Evolutionary conservation across 1,140 invertebrate species (phyloP).

Genomic region (Stegodyphus dumicola): DNA sequence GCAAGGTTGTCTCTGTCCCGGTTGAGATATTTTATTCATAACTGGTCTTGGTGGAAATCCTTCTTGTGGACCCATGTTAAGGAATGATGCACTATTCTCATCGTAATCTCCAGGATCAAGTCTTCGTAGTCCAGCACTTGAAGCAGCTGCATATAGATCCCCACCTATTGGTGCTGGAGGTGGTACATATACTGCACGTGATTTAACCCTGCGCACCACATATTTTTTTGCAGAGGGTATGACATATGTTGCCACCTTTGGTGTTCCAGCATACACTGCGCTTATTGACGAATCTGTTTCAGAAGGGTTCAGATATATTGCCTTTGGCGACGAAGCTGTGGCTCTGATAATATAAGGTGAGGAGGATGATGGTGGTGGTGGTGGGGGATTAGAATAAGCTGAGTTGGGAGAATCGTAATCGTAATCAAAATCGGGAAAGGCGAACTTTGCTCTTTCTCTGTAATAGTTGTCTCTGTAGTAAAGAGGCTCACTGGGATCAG

Average conservation of each 20-base stretch:
- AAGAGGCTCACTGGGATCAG: neutral
- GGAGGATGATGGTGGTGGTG: neutral
- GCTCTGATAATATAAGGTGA: slow-evolving; percentile 14
- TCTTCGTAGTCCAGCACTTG: slow-evolving; percentile 6
- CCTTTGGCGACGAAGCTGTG: neutral
- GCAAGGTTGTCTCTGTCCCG: slow-evolving; percentile 38
- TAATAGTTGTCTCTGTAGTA: neutral
- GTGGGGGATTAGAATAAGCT: neutral
- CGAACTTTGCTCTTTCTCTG: neutral
- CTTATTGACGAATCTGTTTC: neutral
- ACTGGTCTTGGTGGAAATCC: slow-evolving; percentile 48
- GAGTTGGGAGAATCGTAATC: slow-evolving; percentile 21
- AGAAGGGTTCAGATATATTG: slow-evolving; percentile 3
- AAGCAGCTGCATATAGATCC: neutral
- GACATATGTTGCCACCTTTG: slow-evolving; percentile 48
- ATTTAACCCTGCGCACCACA: slow-evolving; percentile 30
- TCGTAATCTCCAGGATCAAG: slow-evolving; percentile 48
- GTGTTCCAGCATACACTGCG: slow-evolving; percentile 12
- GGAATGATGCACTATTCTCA: neutral
- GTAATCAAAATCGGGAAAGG: slow-evolving; percentile 35
- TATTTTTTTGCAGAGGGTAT: slow-evolving; percentile 42
- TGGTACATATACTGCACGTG: slow-evolving; percentile 24
- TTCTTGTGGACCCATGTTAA: slow-evolving; percentile 28
- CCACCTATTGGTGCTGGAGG: neutral
- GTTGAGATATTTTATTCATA: slow-evolving; percentile 39